Evolutionary conservation across 1,140 invertebrate species (phyloP).

Genomic region (Drosophila ironensis): DNA sequence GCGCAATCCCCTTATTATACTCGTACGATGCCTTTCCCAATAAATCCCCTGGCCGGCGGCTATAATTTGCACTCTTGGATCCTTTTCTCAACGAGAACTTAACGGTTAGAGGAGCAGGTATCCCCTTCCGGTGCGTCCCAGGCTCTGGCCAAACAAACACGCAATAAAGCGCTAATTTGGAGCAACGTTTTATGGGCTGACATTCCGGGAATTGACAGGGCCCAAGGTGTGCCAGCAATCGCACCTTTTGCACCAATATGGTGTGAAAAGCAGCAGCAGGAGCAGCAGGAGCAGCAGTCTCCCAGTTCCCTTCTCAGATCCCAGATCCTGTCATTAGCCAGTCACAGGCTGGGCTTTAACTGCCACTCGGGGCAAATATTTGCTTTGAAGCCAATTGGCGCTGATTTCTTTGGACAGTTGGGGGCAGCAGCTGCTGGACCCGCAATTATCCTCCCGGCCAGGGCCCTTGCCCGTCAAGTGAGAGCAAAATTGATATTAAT

Average conservation of each 20-base stretch:
- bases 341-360: constrained; percentile 40
- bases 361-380: constrained; percentile 76
- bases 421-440: constrained; percentile 54
- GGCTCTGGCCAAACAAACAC: constrained; percentile 65
- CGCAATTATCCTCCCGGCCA: constrained; percentile 47
- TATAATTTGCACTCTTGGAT: constrained; percentile 20
- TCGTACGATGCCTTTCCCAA: constrained; percentile 14
- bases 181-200: constrained; percentile 66
- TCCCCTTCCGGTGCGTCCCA: constrained; percentile 43
- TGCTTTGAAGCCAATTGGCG: constrained; percentile 77
- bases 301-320: constrained; percentile 2
- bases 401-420: constrained; percentile 72
- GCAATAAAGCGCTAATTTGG: constrained; percentile 77
- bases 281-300: background rate
- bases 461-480: constrained; percentile 35
- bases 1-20: constrained; percentile 13
- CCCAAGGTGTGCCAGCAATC: constrained; percentile 64
- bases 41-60: constrained; percentile 19
- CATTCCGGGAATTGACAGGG: constrained; percentile 65
- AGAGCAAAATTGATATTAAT: constrained; percentile 70
- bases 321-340: constrained; percentile 65
- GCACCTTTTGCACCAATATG: constrained; percentile 52
- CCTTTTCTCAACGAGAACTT: constrained; percentile 59
- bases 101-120: constrained; percentile 33
- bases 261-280: constrained; percentile 61